A percentile compares a stretch with the other conserved stretches of the same genome.
These are phyloP conservation scores for Eristalinus aeneus DNA, from an alignment of 2,888 invertebrate genomes.

Conservation along the genomic window DNA sequence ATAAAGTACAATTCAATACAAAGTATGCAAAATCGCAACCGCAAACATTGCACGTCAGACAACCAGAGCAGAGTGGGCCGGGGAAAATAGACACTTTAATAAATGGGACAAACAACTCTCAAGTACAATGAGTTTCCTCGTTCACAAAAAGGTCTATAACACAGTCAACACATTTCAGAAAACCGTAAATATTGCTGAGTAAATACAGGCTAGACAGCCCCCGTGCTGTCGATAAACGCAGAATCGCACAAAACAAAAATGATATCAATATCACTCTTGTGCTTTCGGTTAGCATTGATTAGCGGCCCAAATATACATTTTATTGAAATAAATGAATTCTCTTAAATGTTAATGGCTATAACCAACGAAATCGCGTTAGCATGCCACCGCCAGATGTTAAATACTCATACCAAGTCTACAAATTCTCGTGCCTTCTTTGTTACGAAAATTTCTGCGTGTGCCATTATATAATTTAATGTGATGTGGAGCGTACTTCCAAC, in stretches of 20 bases:
- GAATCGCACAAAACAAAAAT: conserved; percentile 8
- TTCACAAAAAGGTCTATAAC: conserved; percentile 15
- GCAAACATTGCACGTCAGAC: neutral
- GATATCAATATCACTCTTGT: conserved; percentile 9
- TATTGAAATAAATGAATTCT: conserved; percentile 10
- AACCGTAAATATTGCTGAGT: neutral
- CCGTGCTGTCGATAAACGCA: neutral
- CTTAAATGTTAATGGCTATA: neutral
- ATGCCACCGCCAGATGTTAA: neutral
- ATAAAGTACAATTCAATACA: neutral
- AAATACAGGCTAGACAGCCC: neutral
- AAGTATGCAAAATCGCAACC: neutral
- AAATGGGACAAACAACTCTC: conserved; percentile 28
- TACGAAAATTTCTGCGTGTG: neutral
- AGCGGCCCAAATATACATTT: neutral
- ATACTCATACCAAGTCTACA: neutral
- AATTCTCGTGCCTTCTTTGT: neutral
- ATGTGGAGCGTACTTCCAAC: too few species aligned
- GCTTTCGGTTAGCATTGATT: conserved; percentile 40
- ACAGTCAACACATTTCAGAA: neutral
- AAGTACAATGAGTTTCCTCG: conserved; percentile 14
- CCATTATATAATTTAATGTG: too few species aligned
- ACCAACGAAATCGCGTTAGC: neutral
- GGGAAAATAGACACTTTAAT: conserved; percentile 16
- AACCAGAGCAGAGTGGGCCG: neutral